phyloP scores from a whole-genome alignment of 2,113 vertebrate genomes.

The Haemorhous mexicanus region DNA sequence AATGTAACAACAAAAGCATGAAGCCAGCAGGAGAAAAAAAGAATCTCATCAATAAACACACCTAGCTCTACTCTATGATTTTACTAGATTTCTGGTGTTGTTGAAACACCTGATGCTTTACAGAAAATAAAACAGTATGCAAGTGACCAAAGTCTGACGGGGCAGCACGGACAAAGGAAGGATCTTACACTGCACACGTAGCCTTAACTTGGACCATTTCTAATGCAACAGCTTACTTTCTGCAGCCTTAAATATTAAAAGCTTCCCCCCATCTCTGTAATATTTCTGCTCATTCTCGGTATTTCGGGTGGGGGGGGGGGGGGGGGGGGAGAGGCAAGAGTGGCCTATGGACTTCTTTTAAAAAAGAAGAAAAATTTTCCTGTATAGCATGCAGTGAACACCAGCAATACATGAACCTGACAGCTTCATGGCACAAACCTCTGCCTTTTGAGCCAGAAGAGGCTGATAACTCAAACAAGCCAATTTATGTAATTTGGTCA shows the following conservation, averaged over 20 bases:
- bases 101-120: not conserved
- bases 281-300: not conserved
- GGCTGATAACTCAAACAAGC: not conserved
- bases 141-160: not conserved
- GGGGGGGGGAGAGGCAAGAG: not conserved
- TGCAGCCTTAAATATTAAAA: not conserved
- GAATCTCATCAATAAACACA: not conserved
- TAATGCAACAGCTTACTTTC: not conserved
- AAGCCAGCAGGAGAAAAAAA: not conserved
- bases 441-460: not conserved
- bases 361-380: not conserved
- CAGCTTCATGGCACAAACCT: not conserved
- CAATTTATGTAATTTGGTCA: not conserved
- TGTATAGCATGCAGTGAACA: not conserved
- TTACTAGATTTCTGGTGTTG: not conserved
- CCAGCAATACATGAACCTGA: not conserved
- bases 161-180: not conserved
- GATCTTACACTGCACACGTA: not conserved
- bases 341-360: not conserved
- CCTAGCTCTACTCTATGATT: not conserved
- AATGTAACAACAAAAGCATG: not conserved
- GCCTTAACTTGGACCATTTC: not conserved
- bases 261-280: not conserved
- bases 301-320: not conserved
- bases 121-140: not conserved